Percentiles rank a stretch among this genome's conserved stretches.
phyloP scores from a whole-genome alignment of 1,140 invertebrate species.

The Drosophila cardini region DNA sequence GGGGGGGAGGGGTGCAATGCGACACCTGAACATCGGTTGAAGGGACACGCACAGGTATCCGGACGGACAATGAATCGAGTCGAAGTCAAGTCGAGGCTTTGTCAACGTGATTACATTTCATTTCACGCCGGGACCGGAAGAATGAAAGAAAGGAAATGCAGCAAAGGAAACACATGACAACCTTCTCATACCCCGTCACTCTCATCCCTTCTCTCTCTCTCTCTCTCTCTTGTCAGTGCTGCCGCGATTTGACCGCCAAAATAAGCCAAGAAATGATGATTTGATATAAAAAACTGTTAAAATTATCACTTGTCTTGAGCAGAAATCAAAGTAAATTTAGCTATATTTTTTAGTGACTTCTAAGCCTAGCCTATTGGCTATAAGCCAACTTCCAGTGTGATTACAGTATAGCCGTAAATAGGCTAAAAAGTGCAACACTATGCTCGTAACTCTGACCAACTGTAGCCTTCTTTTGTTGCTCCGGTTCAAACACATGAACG shows the following conservation, averaged over 20 bases:
- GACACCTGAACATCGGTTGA: slow-evolving; percentile 19
- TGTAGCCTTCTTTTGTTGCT: not conserved
- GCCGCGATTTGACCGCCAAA: no score
- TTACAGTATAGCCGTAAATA: no score
- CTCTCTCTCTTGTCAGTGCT: not conserved
- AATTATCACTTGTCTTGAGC: no score
- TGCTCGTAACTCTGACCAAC: no score
- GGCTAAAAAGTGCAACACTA: no score
- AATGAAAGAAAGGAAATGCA: slow-evolving; percentile 48
- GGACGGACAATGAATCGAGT: slow-evolving; percentile 16
- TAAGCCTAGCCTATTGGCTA: no score
- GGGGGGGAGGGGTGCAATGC: slow-evolving; percentile 20
- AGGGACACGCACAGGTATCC: slow-evolving; percentile 27
- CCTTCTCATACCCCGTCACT: not conserved
- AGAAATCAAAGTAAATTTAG: no score
- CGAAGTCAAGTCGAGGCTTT: slow-evolving; percentile 27
- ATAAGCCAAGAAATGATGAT: no score
- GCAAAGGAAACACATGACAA: slow-evolving; percentile 4
- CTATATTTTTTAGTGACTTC: no score
- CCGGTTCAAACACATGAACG: slow-evolving; percentile 68
- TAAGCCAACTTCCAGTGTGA: no score
- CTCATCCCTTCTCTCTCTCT: not conserved
- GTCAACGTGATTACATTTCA: slow-evolving; percentile 52
- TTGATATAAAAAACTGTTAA: no score
- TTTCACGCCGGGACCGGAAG: slow-evolving; percentile 42